Evolutionary conservation across 2,797 vertebrate species (phyloP).

Genomic region (Amblyopsis hoosieri): DNA sequence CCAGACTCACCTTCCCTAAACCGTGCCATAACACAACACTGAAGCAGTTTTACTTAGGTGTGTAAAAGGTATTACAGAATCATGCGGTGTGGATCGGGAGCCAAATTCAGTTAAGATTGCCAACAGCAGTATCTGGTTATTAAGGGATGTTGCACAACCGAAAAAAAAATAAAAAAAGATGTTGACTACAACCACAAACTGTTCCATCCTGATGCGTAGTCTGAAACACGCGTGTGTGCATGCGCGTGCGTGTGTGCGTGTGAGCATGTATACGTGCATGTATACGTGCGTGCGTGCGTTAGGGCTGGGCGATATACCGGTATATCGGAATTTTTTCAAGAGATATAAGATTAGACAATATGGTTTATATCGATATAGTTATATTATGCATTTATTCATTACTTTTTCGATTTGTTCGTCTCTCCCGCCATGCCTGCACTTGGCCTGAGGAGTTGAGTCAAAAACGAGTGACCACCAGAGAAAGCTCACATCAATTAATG

Average conservation of each 20-base stretch:
- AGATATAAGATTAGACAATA: no score
- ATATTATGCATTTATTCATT: no score
- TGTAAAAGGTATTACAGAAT: slow-evolving; percentile 28
- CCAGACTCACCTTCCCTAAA: slow-evolving; percentile 41
- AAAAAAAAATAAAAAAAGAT: slow-evolving; percentile 48
- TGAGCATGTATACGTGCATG: no score
- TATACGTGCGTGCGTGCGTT: no score
- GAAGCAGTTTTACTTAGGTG: slow-evolving; percentile 17
- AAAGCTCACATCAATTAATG: no score
- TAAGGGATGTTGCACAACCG: slow-evolving; percentile 74
- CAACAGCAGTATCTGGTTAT: slow-evolving; percentile 59
- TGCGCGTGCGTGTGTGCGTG: background rate
- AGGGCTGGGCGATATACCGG: no score
- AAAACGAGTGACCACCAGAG: no score
- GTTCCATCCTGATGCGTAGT: slow-evolving; percentile 67
- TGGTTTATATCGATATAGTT: no score
- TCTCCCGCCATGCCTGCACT: no score
- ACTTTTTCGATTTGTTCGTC: no score
- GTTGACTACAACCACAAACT: slow-evolving; percentile 72
- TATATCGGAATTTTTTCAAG: no score
- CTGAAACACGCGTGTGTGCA: slow-evolving; percentile 39
- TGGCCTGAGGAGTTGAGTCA: no score
- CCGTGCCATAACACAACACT: slow-evolving; percentile 21
- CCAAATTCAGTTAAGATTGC: slow-evolving; percentile 61
- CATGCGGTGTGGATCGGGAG: slow-evolving; percentile 37